Evolutionary conservation across 2,797 vertebrate genomes (phyloP), one percentile per base, ranked within the genome.

Genomic region (Austrolebias charrua): DNA sequence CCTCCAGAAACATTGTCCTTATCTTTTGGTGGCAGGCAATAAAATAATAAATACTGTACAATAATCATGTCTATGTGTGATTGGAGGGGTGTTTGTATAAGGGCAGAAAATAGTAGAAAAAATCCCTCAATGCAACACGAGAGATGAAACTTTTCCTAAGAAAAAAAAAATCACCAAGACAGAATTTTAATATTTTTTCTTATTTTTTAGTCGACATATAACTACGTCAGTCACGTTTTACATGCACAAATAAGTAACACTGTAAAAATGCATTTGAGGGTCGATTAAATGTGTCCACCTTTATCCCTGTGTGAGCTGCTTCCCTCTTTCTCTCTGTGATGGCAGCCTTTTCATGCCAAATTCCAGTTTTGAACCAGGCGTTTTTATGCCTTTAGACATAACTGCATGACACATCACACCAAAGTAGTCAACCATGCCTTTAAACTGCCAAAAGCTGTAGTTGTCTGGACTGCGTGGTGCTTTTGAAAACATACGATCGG

Each of bases 361-460:
- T 50, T 45, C 0, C 0, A 55, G 28, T 55, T 54, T 57, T 57
- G 24, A 59, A 62, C 55, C 10, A 14, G 8, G 4, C 18, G 12
- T 50, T 48, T 57, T 61, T 49, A 55, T 43, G 38, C 11, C 2
- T 40, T 40, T 40, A 13, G 38, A 40, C 38, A 40, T 4, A 5
- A 10, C 51, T 56, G 33, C 18, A 16, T 51, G 55, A 63, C 63
- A 71, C 60, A 60, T 63, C 31, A 29, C 31, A 48, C 12, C 10
- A 11, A 45, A 58, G 48, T 19, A 16, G 54, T 63, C 24, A 47
- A 35, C 16, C 11, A 0, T 29, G 15, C 13, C 43, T 68, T 46
- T 50, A 12, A 4, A 38, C 51, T 8, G 2, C 18, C 38, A 7
- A 47, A 43, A 18, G 35, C 19, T 65, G 29, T 24, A 58, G 24